These are phyloP conservation scores for Eriocheir sinensis DNA, from an alignment of 1,140 invertebrate species.

Conservation along the genomic window DNA sequence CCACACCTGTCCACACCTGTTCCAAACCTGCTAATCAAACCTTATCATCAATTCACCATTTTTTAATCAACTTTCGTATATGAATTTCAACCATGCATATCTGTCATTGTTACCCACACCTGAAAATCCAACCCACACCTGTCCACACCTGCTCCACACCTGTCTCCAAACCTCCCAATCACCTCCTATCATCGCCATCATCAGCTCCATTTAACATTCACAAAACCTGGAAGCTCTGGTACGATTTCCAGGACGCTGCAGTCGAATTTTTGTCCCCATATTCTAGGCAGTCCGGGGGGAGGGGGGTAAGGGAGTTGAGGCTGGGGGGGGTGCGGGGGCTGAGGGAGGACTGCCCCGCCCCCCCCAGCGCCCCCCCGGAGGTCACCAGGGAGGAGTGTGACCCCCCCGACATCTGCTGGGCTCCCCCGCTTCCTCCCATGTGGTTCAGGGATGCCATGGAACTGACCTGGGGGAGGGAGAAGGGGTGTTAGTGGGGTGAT, in stretches of 20 bases:
- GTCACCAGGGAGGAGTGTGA: slow-evolving; percentile 39
- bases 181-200: too few species aligned
- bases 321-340: slow-evolving; percentile 77
- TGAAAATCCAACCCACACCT: too few species aligned
- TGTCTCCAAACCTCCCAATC: too few species aligned
- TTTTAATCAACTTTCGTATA: too few species aligned
- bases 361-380: slow-evolving; percentile 48
- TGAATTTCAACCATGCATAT: too few species aligned
- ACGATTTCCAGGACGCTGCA: slow-evolving; percentile 79
- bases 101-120: too few species aligned
- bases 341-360: slow-evolving; percentile 60
- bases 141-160: too few species aligned
- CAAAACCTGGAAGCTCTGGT: slow-evolving; percentile 80
- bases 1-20: too few species aligned
- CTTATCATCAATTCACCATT: too few species aligned
- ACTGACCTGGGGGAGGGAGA: slow-evolving; percentile 55
- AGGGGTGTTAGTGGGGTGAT: neutral
- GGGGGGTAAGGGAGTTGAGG: slow-evolving; percentile 76
- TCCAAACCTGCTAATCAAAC: too few species aligned
- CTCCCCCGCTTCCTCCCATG: slow-evolving; percentile 71
- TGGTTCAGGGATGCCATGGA: slow-evolving; percentile 77
- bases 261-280: slow-evolving; percentile 78
- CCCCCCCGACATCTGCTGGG: slow-evolving; percentile 48
- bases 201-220: too few species aligned
- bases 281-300: slow-evolving; percentile 79